Percentiles rank a stretch among this genome's conserved stretches.
phyloP scores from a whole-genome alignment of 2,888 invertebrate species.

The Camptogramma bilineatum region DNA sequence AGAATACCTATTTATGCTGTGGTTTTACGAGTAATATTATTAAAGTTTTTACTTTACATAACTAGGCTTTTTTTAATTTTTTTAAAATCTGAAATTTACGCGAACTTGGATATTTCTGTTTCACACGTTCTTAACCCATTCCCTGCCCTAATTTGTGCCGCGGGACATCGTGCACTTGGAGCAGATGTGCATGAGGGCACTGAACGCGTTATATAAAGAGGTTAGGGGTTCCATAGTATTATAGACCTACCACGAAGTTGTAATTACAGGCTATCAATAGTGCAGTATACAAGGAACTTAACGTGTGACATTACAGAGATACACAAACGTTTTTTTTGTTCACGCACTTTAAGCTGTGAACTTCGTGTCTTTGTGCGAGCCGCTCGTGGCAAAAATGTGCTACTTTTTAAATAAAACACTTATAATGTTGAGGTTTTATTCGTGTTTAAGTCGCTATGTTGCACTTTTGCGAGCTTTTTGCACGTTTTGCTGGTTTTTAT shows the following conservation, averaged over 20 bases:
- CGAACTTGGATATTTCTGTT: background rate
- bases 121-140: too few relatives aligned
- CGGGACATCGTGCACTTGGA: too few relatives aligned
- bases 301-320: slow-evolving; percentile 38
- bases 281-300: slow-evolving; percentile 23
- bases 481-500: slow-evolving; percentile 22
- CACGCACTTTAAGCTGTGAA: slow-evolving; percentile 32
- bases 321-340: slow-evolving; percentile 34
- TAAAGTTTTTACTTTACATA: background rate
- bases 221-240: background rate
- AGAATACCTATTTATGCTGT: too few relatives aligned
- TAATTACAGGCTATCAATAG: slow-evolving; percentile 1
- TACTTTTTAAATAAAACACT: slow-evolving; percentile 32
- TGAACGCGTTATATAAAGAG: background rate
- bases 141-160: too few relatives aligned
- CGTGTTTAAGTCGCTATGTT: slow-evolving; percentile 19
- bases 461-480: slow-evolving; percentile 22
- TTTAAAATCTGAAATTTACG: background rate
- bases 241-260: background rate
- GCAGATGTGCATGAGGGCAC: too few relatives aligned
- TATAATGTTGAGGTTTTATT: slow-evolving; percentile 27
- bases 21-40: too few relatives aligned
- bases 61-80: background rate
- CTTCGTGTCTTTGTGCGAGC: slow-evolving; percentile 35
- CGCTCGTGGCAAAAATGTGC: slow-evolving; percentile 29